A percentile compares a stretch with the other conserved stretches of the same genome.
phyloP scores from a whole-genome alignment of 2,797 vertebrate species.

The Trachops cirrhosus region DNA sequence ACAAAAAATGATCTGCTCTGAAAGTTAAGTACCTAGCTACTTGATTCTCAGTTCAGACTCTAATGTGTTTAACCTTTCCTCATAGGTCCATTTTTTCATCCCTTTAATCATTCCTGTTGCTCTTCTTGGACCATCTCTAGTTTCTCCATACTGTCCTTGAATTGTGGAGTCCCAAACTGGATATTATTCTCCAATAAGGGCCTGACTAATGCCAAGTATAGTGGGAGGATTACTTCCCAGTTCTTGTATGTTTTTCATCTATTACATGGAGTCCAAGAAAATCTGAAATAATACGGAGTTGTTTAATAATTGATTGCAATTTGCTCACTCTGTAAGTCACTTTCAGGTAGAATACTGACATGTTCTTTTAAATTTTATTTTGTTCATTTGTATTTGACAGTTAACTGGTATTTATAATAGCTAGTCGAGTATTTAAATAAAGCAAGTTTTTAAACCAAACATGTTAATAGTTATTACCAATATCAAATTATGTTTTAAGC shows the following conservation, averaged over 20 bases:
- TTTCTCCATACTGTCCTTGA: slow-evolving; percentile 75
- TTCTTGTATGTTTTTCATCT: slow-evolving; percentile 73
- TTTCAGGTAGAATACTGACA: slow-evolving; percentile 71
- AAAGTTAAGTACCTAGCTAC: slow-evolving; percentile 62
- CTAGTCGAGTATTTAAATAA: slow-evolving; percentile 59
- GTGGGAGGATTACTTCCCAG: slow-evolving; percentile 72
- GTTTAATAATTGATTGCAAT: slow-evolving; percentile 77
- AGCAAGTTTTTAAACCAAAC: slow-evolving; percentile 41
- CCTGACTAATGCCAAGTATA: slow-evolving; percentile 74
- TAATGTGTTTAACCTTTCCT: slow-evolving; percentile 73
- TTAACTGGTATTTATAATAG: slow-evolving; percentile 57
- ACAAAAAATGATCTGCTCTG: slow-evolving; percentile 33
- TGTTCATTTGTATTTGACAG: slow-evolving; percentile 58
- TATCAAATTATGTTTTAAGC: slow-evolving; percentile 57
- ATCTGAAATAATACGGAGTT: slow-evolving; percentile 74
- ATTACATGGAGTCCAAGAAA: slow-evolving; percentile 77
- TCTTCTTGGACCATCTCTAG: slow-evolving; percentile 77
- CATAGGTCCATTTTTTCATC: slow-evolving; percentile 74
- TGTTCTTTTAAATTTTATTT: slow-evolving; percentile 64
- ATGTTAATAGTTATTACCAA: slow-evolving; percentile 43
- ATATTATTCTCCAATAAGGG: slow-evolving; percentile 76
- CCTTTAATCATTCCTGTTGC: slow-evolving; percentile 73
- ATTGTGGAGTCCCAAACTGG: slow-evolving; percentile 73
- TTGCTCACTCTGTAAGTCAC: slow-evolving; percentile 76
- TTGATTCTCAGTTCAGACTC: slow-evolving; percentile 67